These are phyloP conservation scores for Semicossyphus pulcher DNA, from an alignment of 2,113 vertebrate genomes.

Conservation along the genomic window DNA sequence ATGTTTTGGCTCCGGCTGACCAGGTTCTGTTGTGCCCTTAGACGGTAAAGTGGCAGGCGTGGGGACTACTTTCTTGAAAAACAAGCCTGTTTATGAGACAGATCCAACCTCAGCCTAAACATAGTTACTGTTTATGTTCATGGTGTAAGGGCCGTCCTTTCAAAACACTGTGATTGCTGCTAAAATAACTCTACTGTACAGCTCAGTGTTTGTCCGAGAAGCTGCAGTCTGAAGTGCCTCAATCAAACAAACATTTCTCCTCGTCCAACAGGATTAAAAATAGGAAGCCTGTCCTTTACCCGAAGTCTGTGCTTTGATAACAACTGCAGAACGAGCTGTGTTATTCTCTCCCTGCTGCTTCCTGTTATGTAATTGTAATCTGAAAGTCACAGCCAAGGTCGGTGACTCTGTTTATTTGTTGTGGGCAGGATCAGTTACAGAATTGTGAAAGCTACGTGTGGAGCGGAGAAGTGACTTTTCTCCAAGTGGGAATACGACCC, in stretches of 20 bases:
- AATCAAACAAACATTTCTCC: conserved; percentile 11
- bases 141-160: conserved; percentile 5
- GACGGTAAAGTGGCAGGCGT: conserved; percentile 7
- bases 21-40: conserved; percentile 13
- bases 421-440: conserved; percentile 55
- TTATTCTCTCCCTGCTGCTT: conserved; percentile 45
- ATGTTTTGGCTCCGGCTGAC: conserved; percentile 38
- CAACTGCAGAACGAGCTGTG: conserved; percentile 14
- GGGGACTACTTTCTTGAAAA: conserved; percentile 19
- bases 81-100: conserved; percentile 22
- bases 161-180: conserved; percentile 2
- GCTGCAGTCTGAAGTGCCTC: conserved; percentile 16
- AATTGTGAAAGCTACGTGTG: conserved; percentile 5
- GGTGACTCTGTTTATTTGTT: conserved; percentile 62
- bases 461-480: conserved; percentile 26
- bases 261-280: conserved; percentile 47
- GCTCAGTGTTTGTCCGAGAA: neutral
- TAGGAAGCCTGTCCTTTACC: neutral
- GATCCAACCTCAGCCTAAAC: conserved; percentile 18
- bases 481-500: conserved; percentile 10
- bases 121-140: conserved; percentile 40
- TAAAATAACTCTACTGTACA: conserved; percentile 7
- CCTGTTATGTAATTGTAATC: conserved; percentile 68
- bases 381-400: conserved; percentile 52
- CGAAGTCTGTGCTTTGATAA: conserved; percentile 9